phyloP scores from a whole-genome alignment of 2,888 invertebrate species.

The Rhagonycha lutea region DNA sequence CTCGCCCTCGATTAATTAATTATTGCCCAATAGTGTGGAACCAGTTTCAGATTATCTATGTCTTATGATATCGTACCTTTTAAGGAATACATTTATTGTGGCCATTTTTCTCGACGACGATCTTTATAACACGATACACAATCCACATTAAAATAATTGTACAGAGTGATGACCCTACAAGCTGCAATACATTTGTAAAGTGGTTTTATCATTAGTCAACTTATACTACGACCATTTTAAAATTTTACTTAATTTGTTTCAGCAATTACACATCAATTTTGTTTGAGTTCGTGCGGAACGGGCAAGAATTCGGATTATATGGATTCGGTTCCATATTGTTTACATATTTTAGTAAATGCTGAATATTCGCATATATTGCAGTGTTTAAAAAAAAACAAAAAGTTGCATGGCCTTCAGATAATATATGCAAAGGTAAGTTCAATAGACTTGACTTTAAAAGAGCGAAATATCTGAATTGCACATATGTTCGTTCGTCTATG shows the following conservation, averaged over 20 bases:
- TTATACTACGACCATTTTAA: background rate
- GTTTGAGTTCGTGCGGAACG: background rate
- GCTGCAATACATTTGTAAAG: constrained; percentile 6
- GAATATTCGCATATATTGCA: constrained; percentile 8
- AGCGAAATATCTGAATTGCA: constrained; percentile 2
- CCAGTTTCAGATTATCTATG: constrained; percentile 45
- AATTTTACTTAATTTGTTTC: background rate
- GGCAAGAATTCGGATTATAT: background rate
- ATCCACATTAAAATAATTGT: constrained; percentile 34
- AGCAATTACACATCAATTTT: background rate
- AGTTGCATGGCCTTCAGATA: constrained; percentile 26
- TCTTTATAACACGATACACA: constrained; percentile 31
- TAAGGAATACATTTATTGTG: constrained; percentile 46
- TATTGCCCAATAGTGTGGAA: constrained; percentile 46
- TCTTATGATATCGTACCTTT: constrained; percentile 45
- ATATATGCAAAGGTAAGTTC: constrained; percentile 27
- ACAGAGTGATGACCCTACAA: constrained; percentile 18
- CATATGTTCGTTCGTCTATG: background rate
- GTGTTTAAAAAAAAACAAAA: constrained; percentile 15
- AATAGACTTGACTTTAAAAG: constrained; percentile 15
- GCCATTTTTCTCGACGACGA: constrained; percentile 36
- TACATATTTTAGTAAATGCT: background rate
- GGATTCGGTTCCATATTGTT: background rate
- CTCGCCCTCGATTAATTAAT: constrained; percentile 47
- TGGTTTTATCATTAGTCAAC: constrained; percentile 11